phyloP scores from a whole-genome alignment of 1,140 invertebrate genomes.

The Metaphire vulgaris region DNA sequence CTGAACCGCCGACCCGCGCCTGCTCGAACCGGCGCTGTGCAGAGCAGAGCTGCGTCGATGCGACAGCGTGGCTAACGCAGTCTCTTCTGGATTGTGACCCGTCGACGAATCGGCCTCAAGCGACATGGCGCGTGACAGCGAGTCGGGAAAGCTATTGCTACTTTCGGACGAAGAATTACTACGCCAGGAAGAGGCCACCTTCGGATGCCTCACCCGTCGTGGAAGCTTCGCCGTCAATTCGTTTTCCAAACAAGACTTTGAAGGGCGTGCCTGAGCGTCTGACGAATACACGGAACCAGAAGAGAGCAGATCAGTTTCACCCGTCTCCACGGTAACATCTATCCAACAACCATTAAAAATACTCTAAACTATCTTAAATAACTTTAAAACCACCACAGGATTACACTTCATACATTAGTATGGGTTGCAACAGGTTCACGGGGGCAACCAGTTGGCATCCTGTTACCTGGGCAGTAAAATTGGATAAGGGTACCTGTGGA shows the following conservation, averaged over 20 bases:
- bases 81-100: neutral
- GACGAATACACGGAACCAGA: neutral
- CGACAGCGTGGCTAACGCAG: neutral
- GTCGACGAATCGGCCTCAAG: neutral
- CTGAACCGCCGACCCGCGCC: neutral
- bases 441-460: no score
- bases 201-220: no score
- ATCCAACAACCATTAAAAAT: no score
- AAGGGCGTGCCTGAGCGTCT: no score
- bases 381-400: no score
- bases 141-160: neutral
- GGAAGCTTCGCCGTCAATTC: no score
- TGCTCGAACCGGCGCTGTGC: neutral
- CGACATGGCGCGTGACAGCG: constrained; percentile 1
- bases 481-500: no score
- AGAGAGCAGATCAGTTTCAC: neutral
- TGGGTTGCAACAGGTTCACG: no score
- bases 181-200: neutral
- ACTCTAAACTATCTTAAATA: no score
- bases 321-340: neutral
- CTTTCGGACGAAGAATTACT: neutral
- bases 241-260: no score
- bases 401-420: no score
- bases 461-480: no score
- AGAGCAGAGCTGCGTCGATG: neutral